phyloP scores from a whole-genome alignment of 2,113 vertebrate species.

The Anolis carolinensis region DNA sequence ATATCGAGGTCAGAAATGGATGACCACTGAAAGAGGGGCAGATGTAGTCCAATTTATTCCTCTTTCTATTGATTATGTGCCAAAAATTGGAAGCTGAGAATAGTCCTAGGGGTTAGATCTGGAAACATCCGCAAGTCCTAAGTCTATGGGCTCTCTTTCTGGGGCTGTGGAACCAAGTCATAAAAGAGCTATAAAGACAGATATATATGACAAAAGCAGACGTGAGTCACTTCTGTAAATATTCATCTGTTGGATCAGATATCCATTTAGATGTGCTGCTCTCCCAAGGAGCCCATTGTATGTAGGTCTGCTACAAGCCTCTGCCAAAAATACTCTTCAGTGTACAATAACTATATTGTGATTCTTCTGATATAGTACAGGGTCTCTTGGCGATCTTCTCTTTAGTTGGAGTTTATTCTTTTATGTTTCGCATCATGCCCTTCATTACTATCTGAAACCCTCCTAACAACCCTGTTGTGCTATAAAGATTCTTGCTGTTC shows the following conservation, averaged over 20 bases:
- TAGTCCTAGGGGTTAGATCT: not conserved
- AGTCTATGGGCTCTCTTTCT: not conserved
- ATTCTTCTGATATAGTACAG: conserved; percentile 50
- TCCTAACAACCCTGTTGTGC: conserved; percentile 38
- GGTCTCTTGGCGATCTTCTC: conserved; percentile 45
- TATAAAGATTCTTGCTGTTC: not conserved
- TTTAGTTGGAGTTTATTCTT: conserved; percentile 32
- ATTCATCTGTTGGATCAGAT: conserved; percentile 42
- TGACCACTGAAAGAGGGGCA: no score
- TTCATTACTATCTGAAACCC: conserved; percentile 35
- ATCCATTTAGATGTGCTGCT: not conserved
- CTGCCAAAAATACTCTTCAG: conserved; percentile 42
- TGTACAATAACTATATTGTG: conserved; percentile 33
- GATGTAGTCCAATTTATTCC: not conserved
- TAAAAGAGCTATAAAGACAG: fast-evolving
- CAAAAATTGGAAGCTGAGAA: not conserved
- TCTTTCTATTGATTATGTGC: not conserved
- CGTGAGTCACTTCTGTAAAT: conserved; percentile 34
- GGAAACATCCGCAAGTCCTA: not conserved
- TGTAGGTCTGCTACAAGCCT: conserved; percentile 37
- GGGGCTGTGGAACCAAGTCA: conserved; percentile 6
- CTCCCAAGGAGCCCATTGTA: conserved; percentile 29
- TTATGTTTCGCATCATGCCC: conserved; percentile 11
- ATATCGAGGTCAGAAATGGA: no score
- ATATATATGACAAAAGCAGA: not conserved